Evolutionary conservation across 2,888 invertebrate genomes (phyloP).

Genomic region (Mycalesis mineus): DNA sequence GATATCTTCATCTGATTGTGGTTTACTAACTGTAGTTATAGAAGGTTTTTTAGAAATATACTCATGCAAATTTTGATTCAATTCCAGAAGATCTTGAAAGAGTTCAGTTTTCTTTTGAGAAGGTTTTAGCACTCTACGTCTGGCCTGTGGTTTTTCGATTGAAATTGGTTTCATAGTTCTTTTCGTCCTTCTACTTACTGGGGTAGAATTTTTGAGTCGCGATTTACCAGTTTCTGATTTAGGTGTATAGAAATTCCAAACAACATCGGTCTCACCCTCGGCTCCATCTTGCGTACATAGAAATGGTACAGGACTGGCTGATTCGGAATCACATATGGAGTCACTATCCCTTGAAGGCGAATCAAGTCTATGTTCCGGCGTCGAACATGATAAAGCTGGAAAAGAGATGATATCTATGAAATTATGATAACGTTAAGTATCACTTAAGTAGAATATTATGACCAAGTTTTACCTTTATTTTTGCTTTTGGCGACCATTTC

Average conservation of each 20-base stretch:
- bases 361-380: constrained; percentile 57
- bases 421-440: neutral
- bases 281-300: constrained; percentile 72
- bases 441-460: neutral
- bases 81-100: constrained; percentile 62
- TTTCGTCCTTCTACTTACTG: constrained; percentile 57
- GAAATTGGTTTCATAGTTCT: constrained; percentile 43
- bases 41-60: constrained; percentile 51
- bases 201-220: constrained; percentile 57
- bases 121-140: constrained; percentile 47
- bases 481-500: constrained; percentile 61
- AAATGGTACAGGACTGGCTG: constrained; percentile 70
- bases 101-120: constrained; percentile 59
- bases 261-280: constrained; percentile 69
- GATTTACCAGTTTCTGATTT: constrained; percentile 52
- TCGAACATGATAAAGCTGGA: constrained; percentile 66
- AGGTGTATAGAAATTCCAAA: constrained; percentile 75
- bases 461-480: constrained; percentile 45
- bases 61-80: constrained; percentile 66
- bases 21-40: constrained; percentile 36
- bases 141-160: constrained; percentile 53
- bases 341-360: constrained; percentile 69
- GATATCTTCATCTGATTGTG: constrained; percentile 61
- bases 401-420: constrained; percentile 18
- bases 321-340: constrained; percentile 63